These are phyloP conservation scores for Laticauda colubrina DNA, from an alignment of 2,113 vertebrate species.

Conservation along the genomic window DNA sequence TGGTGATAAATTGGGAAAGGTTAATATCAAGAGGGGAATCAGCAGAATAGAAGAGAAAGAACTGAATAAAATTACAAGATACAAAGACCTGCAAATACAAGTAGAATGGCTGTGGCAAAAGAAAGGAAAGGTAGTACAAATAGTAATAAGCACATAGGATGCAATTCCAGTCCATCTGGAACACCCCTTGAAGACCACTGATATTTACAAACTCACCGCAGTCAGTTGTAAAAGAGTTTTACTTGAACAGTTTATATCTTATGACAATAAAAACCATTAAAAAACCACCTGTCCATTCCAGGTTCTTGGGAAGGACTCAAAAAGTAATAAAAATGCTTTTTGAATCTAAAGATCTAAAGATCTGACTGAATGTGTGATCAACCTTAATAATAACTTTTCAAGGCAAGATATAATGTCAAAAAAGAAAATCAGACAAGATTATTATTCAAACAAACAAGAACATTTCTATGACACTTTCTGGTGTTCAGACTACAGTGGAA, in stretches of 20 bases:
- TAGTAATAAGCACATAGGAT: not conserved
- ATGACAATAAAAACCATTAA: not conserved
- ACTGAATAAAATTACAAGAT: not conserved
- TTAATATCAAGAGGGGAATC: not conserved
- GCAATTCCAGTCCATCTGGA: not conserved
- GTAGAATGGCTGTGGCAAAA: not conserved
- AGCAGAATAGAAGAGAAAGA: not conserved
- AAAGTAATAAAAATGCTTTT: not conserved
- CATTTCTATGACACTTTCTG: not conserved
- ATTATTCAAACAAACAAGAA: not conserved
- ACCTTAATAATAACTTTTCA: not conserved
- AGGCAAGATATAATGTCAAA: not conserved
- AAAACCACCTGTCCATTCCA: not conserved
- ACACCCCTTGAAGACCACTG: not conserved
- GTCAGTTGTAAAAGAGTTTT: not conserved
- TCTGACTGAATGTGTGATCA: not conserved
- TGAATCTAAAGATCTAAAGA: not conserved
- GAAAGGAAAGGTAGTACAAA: not conserved
- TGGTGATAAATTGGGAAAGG: not conserved
- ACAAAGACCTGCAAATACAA: not conserved
- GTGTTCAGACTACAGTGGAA: not conserved
- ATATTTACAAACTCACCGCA: not conserved
- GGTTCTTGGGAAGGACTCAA: not conserved
- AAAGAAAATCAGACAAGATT: not conserved
- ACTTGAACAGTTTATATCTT: not conserved